Evolutionary conservation across 2,797 vertebrate species (phyloP).

Genomic region (Ibycter americanus): DNA sequence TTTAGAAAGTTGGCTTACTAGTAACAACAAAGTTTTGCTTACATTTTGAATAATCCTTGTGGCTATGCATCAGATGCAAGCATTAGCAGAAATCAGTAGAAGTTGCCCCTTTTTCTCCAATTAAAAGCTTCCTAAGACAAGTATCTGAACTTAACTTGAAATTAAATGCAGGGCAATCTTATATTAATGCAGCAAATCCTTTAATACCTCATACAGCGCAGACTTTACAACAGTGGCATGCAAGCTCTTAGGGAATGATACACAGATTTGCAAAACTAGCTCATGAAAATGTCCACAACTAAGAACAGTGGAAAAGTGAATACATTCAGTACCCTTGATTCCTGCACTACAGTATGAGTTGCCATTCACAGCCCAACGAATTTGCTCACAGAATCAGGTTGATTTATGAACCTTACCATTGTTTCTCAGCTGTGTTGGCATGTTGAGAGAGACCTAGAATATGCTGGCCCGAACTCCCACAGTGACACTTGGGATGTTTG

Average conservation of each 20-base stretch:
- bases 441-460: neutral
- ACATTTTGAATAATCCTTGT: neutral
- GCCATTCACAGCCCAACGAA: neutral
- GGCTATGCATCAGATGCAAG: neutral
- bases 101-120: neutral
- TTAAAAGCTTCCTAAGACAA: neutral
- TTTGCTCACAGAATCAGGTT: neutral
- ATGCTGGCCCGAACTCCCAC: neutral
- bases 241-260: neutral
- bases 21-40: neutral
- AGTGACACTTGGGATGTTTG: neutral
- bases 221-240: neutral
- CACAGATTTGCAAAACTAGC: neutral
- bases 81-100: neutral
- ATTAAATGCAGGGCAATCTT: neutral
- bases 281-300: neutral
- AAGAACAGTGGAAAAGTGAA: neutral
- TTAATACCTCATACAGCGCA: neutral
- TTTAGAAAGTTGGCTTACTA: neutral
- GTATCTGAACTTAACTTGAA: neutral
- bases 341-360: neutral
- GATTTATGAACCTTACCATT: neutral
- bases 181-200: slow-evolving; percentile 27
- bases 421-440: neutral
- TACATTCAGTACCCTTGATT: neutral